Conservation (phyloP, 2,888 invertebrate genomes). For the Germaria angustata region DNA sequence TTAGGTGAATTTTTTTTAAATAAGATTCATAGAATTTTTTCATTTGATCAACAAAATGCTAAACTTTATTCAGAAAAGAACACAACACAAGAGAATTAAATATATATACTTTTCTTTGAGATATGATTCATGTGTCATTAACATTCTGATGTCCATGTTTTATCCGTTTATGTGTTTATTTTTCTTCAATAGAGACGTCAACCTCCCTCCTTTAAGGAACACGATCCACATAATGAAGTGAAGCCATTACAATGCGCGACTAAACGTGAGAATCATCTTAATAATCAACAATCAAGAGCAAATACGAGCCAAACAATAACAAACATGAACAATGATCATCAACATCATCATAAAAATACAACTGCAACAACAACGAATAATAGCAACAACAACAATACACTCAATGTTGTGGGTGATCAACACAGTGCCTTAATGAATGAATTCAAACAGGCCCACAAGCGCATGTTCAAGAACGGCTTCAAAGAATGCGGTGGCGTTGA, state of each 20-base stretch:
- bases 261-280: constrained; percentile 54
- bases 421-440: constrained; percentile 92
- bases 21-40: too few species aligned
- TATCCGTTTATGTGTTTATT: not conserved
- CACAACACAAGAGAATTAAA: too few species aligned
- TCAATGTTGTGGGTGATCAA: constrained; percentile 80
- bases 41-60: too few species aligned
- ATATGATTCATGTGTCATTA: not conserved
- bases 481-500: constrained; percentile 73
- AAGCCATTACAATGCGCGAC: constrained; percentile 46
- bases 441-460: constrained; percentile 92
- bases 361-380: constrained; percentile 45
- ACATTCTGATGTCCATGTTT: constrained; percentile 7
- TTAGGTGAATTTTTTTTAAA: too few species aligned
- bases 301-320: constrained; percentile 25
- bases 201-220: constrained; percentile 41
- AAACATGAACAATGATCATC: constrained; percentile 13
- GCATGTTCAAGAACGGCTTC: constrained; percentile 87
- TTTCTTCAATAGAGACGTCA: constrained; percentile 49
- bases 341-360: constrained; percentile 16
- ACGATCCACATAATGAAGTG: constrained; percentile 35
- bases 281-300: constrained; percentile 17
- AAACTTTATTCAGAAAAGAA: too few species aligned
- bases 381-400: constrained; percentile 57
- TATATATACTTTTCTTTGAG: too few species aligned